Base-by-base conservation (phyloP, 2,113 vertebrate species). In the Anser brachyrhynchus region DNA sequence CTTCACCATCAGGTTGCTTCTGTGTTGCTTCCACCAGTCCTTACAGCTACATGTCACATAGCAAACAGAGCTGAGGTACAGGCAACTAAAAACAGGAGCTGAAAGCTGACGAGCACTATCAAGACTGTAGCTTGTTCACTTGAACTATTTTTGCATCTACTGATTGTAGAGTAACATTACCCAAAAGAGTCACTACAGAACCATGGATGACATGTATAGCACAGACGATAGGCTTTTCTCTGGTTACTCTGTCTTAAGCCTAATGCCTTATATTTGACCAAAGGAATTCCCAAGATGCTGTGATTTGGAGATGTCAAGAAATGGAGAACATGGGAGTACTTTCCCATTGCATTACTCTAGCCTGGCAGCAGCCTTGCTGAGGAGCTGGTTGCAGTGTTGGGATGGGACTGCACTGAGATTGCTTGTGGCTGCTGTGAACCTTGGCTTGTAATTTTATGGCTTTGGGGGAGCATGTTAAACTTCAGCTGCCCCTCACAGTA, bases 361-460 rank as follows among this genome's bases (percentile, higher is more conserved):
- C 28, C 85, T 87, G 66, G 39, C 74, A 76, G 58, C 62, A 83
- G 41, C 57, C n/a, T 74, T 92, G 87, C 83, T 89, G 52, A 87
- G 58, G 58, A 82, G 49, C 66, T 49, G 49, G 17, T 39, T 59
- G 37, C 37, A 49, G 78, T 49, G 13, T 70, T 81, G 72, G 43
- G 70, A 22, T 92, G 80, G 67, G 75, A 73, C 31, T 66, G 39
- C 78, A 84, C 15, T 61, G 35, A 12, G 31, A 57, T 31, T 84
- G 55, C 72, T 86, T 86, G 73, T 84, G 51, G 64, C 51, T 84
- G 69, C 69, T 94, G 41, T 81, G 74, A 91, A 51, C 12, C 46
- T 71, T 73, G 65, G 39, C 39, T 86, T 77, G 23, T 84, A 28
- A 69, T 82, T 90, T 88, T 85, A 83, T 73, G 59, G 29, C 62